These are phyloP conservation scores for Apeira syringaria DNA, from an alignment of 2,888 invertebrate genomes.

Conservation along the genomic window DNA sequence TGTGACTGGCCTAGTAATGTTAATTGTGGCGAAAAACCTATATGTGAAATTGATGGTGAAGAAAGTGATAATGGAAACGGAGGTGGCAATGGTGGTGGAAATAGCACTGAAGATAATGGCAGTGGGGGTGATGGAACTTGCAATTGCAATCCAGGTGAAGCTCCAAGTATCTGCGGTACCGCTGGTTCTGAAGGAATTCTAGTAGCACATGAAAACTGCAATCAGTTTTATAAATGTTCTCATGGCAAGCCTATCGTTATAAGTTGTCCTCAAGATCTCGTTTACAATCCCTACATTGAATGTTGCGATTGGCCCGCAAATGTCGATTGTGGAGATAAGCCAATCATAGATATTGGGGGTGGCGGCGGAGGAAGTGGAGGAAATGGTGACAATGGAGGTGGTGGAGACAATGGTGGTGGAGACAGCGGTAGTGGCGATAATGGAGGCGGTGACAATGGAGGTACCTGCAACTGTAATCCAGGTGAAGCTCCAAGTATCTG, in stretches of 20 bases:
- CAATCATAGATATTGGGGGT: conserved; percentile 17
- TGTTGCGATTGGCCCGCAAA: conserved; percentile 47
- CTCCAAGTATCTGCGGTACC: conserved; percentile 41
- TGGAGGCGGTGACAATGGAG: conserved; percentile 1
- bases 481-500: conserved; percentile 39
- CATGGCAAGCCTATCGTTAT: conserved; percentile 35
- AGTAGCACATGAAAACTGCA: conserved; percentile 48
- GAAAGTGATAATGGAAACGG: conserved; percentile 10
- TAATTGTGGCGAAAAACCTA: conserved; percentile 37
- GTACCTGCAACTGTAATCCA: conserved; percentile 30
- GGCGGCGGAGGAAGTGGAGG: not conserved
- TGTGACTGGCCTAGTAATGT: conserved; percentile 46
- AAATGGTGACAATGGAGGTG: conserved; percentile 4
- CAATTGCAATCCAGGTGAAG: conserved; percentile 42
- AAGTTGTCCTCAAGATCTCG: conserved; percentile 30
- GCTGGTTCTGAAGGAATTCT: conserved; percentile 38
- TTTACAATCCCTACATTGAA: conserved; percentile 39
- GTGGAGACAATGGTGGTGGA: not conserved
- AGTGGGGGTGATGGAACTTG: conserved; percentile 24
- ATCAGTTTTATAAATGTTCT: conserved; percentile 44
- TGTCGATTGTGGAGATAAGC: conserved; percentile 44
- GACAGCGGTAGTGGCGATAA: not conserved
- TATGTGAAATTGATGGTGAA: conserved; percentile 25
- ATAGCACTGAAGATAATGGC: not conserved
- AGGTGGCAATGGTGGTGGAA: conserved; percentile 7